Conservation (phyloP, 2,888 invertebrate species). For the Anorthoa munda region DNA sequence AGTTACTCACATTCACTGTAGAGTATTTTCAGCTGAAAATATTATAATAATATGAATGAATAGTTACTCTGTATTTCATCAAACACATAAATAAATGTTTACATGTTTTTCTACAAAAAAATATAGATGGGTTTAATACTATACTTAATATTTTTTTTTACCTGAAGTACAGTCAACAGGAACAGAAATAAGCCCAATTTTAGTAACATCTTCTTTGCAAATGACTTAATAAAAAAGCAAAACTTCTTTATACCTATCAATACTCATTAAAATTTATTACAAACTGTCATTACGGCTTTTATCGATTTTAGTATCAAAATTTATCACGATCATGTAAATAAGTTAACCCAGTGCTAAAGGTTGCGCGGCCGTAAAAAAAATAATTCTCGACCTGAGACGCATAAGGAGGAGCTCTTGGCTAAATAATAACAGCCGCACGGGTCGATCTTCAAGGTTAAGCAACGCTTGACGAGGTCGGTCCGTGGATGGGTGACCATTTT, state of each 20-base stretch:
- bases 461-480: no score
- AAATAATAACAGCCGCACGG: no score
- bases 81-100: neutral
- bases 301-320: neutral
- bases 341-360: neutral
- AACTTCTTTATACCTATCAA: neutral
- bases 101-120: neutral
- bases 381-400: no score
- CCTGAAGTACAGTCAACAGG: neutral
- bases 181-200: neutral
- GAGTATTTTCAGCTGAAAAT: no score
- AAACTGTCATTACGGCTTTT: neutral
- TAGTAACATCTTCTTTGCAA: neutral
- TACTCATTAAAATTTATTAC: neutral
- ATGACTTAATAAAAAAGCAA: neutral
- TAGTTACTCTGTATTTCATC: neutral
- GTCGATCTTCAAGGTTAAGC: no score
- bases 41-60: no score
- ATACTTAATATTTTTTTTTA: no score
- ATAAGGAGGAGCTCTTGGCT: no score
- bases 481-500: no score
- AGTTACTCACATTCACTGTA: no score
- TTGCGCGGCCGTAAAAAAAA: no score
- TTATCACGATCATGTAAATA: neutral
- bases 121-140: no score